These are phyloP conservation scores for Thamnophis sirtalis DNA, from an alignment of 2,113 vertebrate species.

Conservation along the genomic window DNA sequence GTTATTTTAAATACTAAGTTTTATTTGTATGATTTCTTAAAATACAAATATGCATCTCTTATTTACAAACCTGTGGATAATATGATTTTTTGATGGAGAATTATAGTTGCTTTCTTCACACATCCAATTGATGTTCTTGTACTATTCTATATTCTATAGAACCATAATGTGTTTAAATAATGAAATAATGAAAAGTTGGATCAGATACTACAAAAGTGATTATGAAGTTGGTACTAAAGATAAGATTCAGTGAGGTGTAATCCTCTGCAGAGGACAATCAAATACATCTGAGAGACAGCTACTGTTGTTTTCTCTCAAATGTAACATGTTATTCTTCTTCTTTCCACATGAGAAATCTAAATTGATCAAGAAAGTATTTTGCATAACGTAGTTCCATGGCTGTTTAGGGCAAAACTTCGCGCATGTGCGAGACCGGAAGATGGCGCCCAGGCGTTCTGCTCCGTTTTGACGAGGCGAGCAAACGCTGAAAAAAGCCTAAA, in stretches of 20 bases:
- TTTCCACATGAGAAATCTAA: background rate
- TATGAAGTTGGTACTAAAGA: background rate
- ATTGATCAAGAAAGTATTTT: background rate
- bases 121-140: background rate
- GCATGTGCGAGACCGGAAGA: no score
- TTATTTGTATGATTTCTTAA: background rate
- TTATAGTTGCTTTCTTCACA: background rate
- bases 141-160: background rate
- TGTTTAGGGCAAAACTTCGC: background rate
- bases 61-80: background rate
- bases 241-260: background rate
- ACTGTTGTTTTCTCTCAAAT: background rate
- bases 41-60: background rate
- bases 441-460: no score
- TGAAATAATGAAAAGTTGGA: background rate
- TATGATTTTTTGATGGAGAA: background rate
- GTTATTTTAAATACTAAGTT: background rate
- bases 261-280: no score
- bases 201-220: background rate
- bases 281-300: background rate
- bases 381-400: background rate
- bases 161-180: background rate
- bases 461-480: no score
- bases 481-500: no score
- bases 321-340: background rate